Percentiles rank a stretch among this genome's conserved stretches.
These are phyloP conservation scores for Sphaerophoria rueppellii DNA, from an alignment of 2,888 invertebrate genomes.

Conservation along the genomic window DNA sequence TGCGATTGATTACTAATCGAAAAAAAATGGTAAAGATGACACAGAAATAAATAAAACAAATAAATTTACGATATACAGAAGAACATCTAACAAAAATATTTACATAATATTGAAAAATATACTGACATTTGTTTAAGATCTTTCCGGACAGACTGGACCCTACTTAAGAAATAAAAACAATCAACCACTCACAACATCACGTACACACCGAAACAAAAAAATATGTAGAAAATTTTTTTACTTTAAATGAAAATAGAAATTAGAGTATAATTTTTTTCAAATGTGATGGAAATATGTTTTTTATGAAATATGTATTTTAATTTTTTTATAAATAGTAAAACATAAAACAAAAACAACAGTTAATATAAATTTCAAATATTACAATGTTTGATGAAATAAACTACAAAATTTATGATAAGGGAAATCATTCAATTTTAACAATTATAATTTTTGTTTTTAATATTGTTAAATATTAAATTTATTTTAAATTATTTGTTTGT, in stretches of 20 bases:
- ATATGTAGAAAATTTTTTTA: constrained; percentile 51
- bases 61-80: constrained; percentile 2
- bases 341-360: constrained; percentile 68
- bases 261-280: constrained; percentile 34
- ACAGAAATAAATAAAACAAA: constrained; percentile 15
- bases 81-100: constrained; percentile 16
- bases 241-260: constrained; percentile 54
- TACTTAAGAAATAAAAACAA: neutral
- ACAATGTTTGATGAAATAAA: constrained; percentile 47
- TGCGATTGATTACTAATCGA: neutral
- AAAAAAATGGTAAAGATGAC: constrained; percentile 6
- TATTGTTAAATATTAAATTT: constrained; percentile 27
- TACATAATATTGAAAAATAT: constrained; percentile 7
- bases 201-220: constrained; percentile 45
- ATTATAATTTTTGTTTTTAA: constrained; percentile 51
- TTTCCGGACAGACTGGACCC: constrained; percentile 1
- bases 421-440: constrained; percentile 75
- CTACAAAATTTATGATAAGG: constrained; percentile 68
- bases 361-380: constrained; percentile 67
- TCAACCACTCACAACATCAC: constrained; percentile 34
- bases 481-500: constrained; percentile 37
- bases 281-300: constrained; percentile 35
- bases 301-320: constrained; percentile 70
- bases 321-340: constrained; percentile 53
- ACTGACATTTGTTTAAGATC: neutral